phyloP scores from a whole-genome alignment of 53 echinoderm and acorn worm genomes.

The Stichopus horrens region DNA sequence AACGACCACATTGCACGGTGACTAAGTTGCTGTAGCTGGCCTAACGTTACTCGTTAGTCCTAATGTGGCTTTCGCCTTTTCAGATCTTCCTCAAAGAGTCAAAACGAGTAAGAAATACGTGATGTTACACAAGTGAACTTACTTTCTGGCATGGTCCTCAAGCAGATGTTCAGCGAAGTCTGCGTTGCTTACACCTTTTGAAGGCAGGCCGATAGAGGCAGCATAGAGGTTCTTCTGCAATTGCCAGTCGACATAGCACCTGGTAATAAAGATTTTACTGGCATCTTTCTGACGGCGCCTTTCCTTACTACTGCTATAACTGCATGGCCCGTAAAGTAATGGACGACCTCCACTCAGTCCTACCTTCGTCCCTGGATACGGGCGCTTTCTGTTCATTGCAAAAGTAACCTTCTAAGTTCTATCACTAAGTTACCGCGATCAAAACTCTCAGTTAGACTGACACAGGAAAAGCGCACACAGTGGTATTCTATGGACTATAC shows the following conservation, averaged over 20 bases:
- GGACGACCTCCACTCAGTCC: background rate
- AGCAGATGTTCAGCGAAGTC: conserved; percentile 17
- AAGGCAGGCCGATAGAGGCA: background rate
- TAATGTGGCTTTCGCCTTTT: too few species aligned
- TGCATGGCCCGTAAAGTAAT: background rate
- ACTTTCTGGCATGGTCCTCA: conserved; percentile 10
- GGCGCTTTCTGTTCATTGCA: background rate
- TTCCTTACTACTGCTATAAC: background rate
- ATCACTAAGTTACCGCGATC: too few species aligned
- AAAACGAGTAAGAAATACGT: too few species aligned
- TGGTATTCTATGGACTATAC: too few species aligned
- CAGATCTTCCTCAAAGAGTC: too few species aligned
- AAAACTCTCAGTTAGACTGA: too few species aligned
- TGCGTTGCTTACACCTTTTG: background rate
- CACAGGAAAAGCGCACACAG: too few species aligned
- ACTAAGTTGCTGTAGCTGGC: too few species aligned
- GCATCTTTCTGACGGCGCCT: background rate
- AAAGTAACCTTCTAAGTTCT: too few species aligned
- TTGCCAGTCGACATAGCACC: conserved; percentile 12
- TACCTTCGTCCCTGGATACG: background rate
- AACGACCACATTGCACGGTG: too few species aligned
- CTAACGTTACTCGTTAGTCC: too few species aligned
- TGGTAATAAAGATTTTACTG: background rate
- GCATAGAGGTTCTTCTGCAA: background rate
- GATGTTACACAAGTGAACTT: too few species aligned